phyloP scores from a whole-genome alignment of 2,113 vertebrate genomes.

The Vulpes vulpes region DNA sequence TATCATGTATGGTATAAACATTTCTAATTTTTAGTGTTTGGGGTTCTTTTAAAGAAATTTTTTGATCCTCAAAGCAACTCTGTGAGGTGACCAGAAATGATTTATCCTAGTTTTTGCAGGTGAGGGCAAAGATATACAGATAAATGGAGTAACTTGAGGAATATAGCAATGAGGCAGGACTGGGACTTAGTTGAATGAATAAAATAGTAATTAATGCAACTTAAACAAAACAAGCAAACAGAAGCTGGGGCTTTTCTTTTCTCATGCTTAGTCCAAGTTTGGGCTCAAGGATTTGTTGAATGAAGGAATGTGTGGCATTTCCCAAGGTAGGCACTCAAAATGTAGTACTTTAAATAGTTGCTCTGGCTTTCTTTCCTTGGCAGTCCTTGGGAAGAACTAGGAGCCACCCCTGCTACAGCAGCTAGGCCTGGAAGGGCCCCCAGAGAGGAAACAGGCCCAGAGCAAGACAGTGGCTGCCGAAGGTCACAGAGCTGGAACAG shows the following conservation, averaged over 20 bases:
- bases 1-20: background rate
- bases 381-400: background rate
- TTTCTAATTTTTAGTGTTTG: background rate
- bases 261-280: background rate
- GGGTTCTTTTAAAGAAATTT: background rate
- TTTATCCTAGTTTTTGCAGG: conserved; percentile 28
- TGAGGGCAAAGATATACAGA: background rate
- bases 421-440: background rate
- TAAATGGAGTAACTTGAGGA: conserved; percentile 3
- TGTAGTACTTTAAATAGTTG: background rate
- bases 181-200: background rate
- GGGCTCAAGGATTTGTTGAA: conserved; percentile 21
- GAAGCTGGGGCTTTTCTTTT: background rate
- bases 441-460: background rate
- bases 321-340: conserved; percentile 33
- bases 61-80: conserved; percentile 14
- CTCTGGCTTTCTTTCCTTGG: conserved; percentile 30
- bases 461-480: background rate
- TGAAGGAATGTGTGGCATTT: conserved; percentile 18
- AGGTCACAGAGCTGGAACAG: background rate
- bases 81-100: conserved; percentile 35
- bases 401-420: background rate
- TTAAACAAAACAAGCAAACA: background rate
- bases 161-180: background rate
- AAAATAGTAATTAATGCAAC: background rate